Evolutionary conservation across 2,888 invertebrate genomes (phyloP), one percentile per base, ranked within the genome.

Genomic region (Catocala nupta): DNA sequence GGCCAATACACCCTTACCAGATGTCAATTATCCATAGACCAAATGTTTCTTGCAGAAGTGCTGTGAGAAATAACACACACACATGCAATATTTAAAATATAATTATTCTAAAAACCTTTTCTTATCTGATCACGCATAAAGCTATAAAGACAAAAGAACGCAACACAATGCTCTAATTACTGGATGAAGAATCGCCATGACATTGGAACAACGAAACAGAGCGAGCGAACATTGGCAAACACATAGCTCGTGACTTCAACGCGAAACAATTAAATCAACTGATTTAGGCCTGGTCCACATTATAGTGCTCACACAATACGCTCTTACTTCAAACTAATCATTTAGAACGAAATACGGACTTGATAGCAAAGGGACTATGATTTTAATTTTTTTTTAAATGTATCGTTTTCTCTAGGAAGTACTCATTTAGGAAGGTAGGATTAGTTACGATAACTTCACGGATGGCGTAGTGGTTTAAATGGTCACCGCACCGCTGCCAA

Each of bases 241-340:
- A 47, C 53, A 39, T 39, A 65, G 69, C 61, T 70, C 73, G 76
- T 71, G 78, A 69, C 82, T 80, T 73, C 73, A 78, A 74, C 79
- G 59, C 66, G 64, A 70, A 77, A 76, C 78, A 82, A 84, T 84
- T 80, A 83, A 81, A 81, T 63, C 65, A 72, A 72, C 68, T 65
- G 73, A 9, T 34, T 55, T 50, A 55, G 16, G 50, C 8, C 13
- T 7, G 13, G 25, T 51, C 43, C 43, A 49, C 55, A 60, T 50
- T 50, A 59, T 43, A 36, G 51, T 36, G 51, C 51, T 36, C 7
- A 12, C 12, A 45, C 6, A 10, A n/a, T 45, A 12, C 12, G 45
- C 1, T 45, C 12, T n/a, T 5, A 1, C 7, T 43, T 43, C 5
- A 1, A 43, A 4, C 0, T 9, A 39, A 39, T 39, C 0, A 5